phyloP scores from a whole-genome alignment of 2,113 vertebrate genomes.

The Heterotis niloticus region DNA sequence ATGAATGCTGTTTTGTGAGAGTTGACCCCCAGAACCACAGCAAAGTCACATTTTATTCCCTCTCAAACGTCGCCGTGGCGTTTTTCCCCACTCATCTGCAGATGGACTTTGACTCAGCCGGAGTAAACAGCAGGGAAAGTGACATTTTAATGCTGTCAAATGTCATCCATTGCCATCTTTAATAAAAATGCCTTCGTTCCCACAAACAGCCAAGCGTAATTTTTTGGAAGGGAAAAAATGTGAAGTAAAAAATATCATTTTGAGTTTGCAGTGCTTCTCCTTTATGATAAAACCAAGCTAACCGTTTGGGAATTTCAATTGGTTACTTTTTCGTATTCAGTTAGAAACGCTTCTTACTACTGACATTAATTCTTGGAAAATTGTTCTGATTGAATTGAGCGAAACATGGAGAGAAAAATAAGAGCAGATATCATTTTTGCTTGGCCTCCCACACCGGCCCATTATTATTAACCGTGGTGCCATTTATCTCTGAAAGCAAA shows the following conservation, averaged over 20 bases:
- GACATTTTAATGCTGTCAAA: not conserved
- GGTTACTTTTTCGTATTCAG: too few species aligned
- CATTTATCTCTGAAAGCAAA: not conserved
- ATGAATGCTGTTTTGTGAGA: constrained; percentile 49
- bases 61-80: not conserved
- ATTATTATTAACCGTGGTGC: not conserved
- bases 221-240: too few species aligned
- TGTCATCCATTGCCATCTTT: too few species aligned
- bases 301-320: not conserved
- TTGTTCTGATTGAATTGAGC: not conserved
- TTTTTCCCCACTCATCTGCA: not conserved
- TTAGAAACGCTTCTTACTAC: constrained; percentile 10
- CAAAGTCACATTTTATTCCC: constrained; percentile 48
- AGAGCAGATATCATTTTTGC: too few species aligned
- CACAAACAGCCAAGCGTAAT: too few species aligned
- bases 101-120: not conserved
- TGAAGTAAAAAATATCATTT: too few species aligned
- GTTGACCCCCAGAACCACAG: constrained; percentile 41
- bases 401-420: too few species aligned
- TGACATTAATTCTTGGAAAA: not conserved
- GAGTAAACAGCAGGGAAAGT: not conserved
- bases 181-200: too few species aligned
- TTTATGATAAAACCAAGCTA: too few species aligned
- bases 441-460: too few species aligned
- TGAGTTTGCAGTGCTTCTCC: too few species aligned